Conservation (phyloP, 2,888 invertebrate species). For the Thymelicus sylvestris region DNA sequence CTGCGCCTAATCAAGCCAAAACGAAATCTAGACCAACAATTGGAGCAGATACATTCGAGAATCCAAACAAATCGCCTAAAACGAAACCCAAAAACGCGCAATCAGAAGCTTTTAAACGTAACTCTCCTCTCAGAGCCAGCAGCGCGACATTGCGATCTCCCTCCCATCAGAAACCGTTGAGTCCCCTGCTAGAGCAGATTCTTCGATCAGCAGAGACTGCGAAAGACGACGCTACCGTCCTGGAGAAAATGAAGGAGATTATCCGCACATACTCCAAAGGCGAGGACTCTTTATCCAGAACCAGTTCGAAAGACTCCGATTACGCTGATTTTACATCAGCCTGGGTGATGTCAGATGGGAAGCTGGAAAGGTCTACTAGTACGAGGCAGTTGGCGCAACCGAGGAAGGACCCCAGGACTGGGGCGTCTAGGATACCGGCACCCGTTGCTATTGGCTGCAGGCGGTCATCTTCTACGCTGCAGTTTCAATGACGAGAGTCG, state of each 20-base stretch:
- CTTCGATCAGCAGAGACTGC: slow-evolving; percentile 88
- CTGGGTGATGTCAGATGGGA: slow-evolving; percentile 90
- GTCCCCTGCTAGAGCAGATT: slow-evolving; percentile 89
- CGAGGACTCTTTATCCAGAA: slow-evolving; percentile 75
- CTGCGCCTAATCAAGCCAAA: slow-evolving; percentile 71
- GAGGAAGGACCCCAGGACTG: slow-evolving; percentile 74
- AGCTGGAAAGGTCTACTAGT: slow-evolving; percentile 85
- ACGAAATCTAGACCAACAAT: slow-evolving; percentile 70
- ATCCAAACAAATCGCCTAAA: slow-evolving; percentile 87
- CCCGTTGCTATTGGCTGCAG: slow-evolving; percentile 76
- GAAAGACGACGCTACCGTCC: slow-evolving; percentile 89
- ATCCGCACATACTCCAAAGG: slow-evolving; percentile 78
- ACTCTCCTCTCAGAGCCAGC: slow-evolving; percentile 78
- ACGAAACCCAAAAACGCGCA: slow-evolving; percentile 65
- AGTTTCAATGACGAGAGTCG: slow-evolving; percentile 70
- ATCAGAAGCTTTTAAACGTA: slow-evolving; percentile 79
- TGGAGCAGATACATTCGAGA: slow-evolving; percentile 75
- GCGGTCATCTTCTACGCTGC: slow-evolving; percentile 75
- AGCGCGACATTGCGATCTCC: slow-evolving; percentile 82
- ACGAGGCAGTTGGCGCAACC: slow-evolving; percentile 79
- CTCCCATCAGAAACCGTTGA: slow-evolving; percentile 85
- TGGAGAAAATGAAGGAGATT: slow-evolving; percentile 90
- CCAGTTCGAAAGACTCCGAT: slow-evolving; percentile 84
- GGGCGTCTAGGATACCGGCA: slow-evolving; percentile 76
- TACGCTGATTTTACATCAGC: slow-evolving; percentile 89